Conservation (phyloP, 2,113 vertebrate species). For the sheep (Ovis aries) region DNA sequence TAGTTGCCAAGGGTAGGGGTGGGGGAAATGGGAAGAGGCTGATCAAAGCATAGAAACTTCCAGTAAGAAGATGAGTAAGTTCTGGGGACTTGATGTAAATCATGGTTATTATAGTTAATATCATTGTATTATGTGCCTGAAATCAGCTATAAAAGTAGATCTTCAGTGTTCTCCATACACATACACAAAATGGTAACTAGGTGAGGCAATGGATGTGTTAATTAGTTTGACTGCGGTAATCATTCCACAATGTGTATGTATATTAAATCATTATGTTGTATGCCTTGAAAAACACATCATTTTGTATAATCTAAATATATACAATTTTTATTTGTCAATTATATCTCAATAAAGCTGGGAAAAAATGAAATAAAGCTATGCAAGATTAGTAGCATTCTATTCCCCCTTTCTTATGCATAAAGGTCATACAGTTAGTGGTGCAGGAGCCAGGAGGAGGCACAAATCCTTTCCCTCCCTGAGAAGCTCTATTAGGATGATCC, state of each 20-base stretch:
- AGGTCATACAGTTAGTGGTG: not conserved
- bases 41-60: not conserved
- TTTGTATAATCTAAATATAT: not conserved
- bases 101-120: not conserved
- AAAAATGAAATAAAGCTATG: not conserved
- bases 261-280: not conserved
- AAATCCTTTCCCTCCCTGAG: not conserved
- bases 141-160: not conserved
- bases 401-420: not conserved
- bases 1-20: not conserved
- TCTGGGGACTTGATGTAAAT: not conserved
- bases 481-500: too few relatives aligned
- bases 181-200: not conserved
- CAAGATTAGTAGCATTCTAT: not conserved
- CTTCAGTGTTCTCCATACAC: not conserved
- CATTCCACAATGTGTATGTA: not conserved
- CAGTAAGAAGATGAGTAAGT: not conserved
- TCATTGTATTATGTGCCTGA: not conserved
- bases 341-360: not conserved
- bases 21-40: not conserved
- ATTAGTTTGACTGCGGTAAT: not conserved
- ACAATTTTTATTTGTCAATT: not conserved
- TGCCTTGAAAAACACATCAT: not conserved
- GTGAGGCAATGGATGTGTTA: not conserved
- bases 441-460: not conserved